phyloP scores from a whole-genome alignment of 1,140 invertebrate genomes.

The Drosophila orena region DNA sequence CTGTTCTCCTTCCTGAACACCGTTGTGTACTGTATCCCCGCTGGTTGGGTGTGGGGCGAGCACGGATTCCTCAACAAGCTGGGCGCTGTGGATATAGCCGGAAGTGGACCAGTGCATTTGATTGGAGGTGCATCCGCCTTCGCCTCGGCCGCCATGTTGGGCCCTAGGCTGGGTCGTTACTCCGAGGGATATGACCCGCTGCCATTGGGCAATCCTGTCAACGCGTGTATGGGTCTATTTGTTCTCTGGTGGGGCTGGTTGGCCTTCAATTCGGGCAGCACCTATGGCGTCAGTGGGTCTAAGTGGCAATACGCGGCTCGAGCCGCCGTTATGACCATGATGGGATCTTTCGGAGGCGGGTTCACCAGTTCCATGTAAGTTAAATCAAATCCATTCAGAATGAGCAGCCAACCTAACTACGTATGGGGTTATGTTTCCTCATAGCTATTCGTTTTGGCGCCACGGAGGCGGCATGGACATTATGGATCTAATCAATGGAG shows the following conservation, averaged over 20 bases:
- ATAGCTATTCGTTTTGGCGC: conserved; percentile 88
- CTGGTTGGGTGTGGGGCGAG: conserved; percentile 91
- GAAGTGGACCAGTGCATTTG: conserved; percentile 96
- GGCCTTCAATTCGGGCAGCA: conserved; percentile 96
- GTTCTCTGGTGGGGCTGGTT: conserved; percentile 98
- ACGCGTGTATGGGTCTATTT: conserved; percentile 95
- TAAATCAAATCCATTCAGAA: neutral
- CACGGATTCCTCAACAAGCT: conserved; percentile 93
- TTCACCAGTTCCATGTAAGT: conserved; percentile 88
- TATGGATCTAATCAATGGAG: conserved; percentile 94
- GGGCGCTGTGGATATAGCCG: conserved; percentile 95
- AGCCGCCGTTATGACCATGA: conserved; percentile 95
- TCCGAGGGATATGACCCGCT: conserved; percentile 90
- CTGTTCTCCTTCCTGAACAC: conserved; percentile 96
- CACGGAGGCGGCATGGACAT: conserved; percentile 92
- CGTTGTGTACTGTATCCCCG: conserved; percentile 94
- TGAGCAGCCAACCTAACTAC: neutral
- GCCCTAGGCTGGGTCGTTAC: conserved; percentile 94
- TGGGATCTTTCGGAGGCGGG: conserved; percentile 95
- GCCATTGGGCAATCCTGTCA: conserved; percentile 94
- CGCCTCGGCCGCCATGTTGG: conserved; percentile 95
- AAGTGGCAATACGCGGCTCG: conserved; percentile 93
- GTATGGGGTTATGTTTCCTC: neutral
- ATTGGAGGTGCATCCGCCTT: conserved; percentile 91
- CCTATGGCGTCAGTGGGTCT: conserved; percentile 89